phyloP scores from a whole-genome alignment of 2,113 vertebrate species.

The Prinia subflava region DNA sequence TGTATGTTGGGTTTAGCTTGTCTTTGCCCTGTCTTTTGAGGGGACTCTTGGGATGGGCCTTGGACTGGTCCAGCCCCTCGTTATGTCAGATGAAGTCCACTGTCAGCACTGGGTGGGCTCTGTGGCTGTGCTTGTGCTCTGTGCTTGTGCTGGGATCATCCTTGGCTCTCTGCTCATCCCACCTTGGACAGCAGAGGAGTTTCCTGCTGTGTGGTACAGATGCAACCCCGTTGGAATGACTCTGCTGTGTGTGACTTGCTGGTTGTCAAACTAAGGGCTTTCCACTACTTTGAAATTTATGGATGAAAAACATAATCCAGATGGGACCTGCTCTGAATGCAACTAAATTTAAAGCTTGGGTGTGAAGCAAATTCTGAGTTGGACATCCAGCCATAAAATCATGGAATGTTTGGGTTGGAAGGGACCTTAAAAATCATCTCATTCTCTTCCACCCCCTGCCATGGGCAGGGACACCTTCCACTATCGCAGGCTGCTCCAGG shows the following conservation, averaged over 20 bases:
- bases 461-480: background rate
- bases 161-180: background rate
- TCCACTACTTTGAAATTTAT: background rate
- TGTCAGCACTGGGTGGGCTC: background rate
- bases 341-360: background rate
- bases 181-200: background rate
- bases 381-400: background rate
- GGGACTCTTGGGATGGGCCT: accelerated
- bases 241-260: background rate
- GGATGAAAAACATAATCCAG: background rate
- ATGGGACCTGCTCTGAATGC: background rate
- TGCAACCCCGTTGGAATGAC: accelerated
- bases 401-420: background rate
- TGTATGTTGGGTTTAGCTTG: accelerated
- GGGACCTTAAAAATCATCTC: background rate
- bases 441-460: accelerated
- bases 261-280: background rate
- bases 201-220: background rate
- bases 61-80: accelerated
- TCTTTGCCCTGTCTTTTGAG: background rate
- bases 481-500: accelerated
- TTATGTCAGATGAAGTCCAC: background rate
- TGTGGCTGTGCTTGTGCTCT: too few species aligned
- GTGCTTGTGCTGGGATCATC: background rate
- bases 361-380: background rate